Base-by-base conservation (phyloP, 2,888 invertebrate species). In the Bugulina stolonifera region DNA sequence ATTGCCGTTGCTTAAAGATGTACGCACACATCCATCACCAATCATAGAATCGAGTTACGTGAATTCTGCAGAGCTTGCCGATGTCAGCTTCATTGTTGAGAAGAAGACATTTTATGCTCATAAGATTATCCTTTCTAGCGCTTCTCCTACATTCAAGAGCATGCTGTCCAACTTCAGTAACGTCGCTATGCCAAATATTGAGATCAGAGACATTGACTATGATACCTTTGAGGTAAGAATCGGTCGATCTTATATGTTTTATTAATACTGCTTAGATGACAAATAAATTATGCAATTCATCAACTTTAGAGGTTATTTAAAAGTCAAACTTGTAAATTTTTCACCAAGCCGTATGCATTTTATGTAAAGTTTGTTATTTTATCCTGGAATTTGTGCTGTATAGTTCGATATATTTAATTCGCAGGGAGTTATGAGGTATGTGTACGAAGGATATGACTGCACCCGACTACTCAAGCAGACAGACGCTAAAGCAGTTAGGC, bases 51-150 rank as follows among this genome's bases (percentile, higher is more conserved):
- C 93, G 0, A 91, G 92, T 80, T 95, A 93, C 85, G 93, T 95
- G 76, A 95, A 94, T 86, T 94, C 94, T 86, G 92, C 93, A 0
- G 93, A 93, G 80, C 87, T 94, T 54, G 93, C 93, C 78, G 94
- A 94, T 82, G 93, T 94, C 35, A 93, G 93, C 73, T 94, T 94
- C 84, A 89, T 93, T 80, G 93, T 94, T 71, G 94, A 94, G 83
- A 93, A 93, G 0, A 88, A 93, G 75, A 87, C 93, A 32, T 94
- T 95, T 85, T 94, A 93, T 83, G 94, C 93, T 0, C 95, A 95
- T 85, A 93, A 94, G 86, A 94, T 95, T 76, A 93, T 95, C 54
- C 86, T 95, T 73, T 93, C 94, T 69, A 94, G 94, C 1, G 93
- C 93, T 73, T 94, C 93, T 1, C 90, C 92, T 22, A 88, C 93